Base-by-base conservation (phyloP, 2,113 vertebrate species). In the Platichthys stellatus region DNA sequence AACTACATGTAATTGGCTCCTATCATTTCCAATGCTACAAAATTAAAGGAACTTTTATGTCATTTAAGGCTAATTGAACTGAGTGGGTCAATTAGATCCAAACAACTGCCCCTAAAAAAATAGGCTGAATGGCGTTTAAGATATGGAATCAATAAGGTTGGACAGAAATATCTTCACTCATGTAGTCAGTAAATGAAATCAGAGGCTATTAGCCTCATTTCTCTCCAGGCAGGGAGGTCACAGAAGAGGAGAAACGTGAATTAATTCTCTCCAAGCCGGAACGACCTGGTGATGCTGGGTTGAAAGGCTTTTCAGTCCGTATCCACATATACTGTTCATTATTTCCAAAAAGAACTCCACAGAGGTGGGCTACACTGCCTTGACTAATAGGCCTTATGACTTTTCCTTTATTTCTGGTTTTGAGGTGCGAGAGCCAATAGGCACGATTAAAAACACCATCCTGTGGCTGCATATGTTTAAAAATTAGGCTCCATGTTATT, bases 171-270 rank as follows among this genome's bases (percentile, higher is more conserved):
- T 84, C 54, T 71, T 64, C 56, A 40, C 70, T 86, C 73, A 82
- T 80, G 66, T 66, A 53, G 65, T 68, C 70, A 94, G 95, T 95
- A 95, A 96, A 97, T 95, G 94, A 96, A 96, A 96, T 96, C 94
- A 96, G 93, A 92, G 84, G 86, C 92, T 93, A 96, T 97, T 96
- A 96, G 90, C 88, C 94, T 93, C 85, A 86, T 94, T 95, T 96
- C 95, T 94, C 92, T 92, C 89, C 89, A 93, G 93, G 72, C 89
- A 91, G 89, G 57, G 77, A 93, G 94, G 94, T 95, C 95, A 96
- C 80, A 84, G 84, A 78, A 64, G 68, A 82, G 87, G 78, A 87
- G 68, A 90, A 92, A 94, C 89, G 89, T 89, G 88, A 82, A 91
- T 94, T 95, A 95, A 95, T 96, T 95, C 93, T 91, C 93, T 94